A percentile compares a stretch with the other conserved stretches of the same genome.
phyloP scores from a whole-genome alignment of 2,797 vertebrate species.

The Yasuhikotakia modesta region DNA sequence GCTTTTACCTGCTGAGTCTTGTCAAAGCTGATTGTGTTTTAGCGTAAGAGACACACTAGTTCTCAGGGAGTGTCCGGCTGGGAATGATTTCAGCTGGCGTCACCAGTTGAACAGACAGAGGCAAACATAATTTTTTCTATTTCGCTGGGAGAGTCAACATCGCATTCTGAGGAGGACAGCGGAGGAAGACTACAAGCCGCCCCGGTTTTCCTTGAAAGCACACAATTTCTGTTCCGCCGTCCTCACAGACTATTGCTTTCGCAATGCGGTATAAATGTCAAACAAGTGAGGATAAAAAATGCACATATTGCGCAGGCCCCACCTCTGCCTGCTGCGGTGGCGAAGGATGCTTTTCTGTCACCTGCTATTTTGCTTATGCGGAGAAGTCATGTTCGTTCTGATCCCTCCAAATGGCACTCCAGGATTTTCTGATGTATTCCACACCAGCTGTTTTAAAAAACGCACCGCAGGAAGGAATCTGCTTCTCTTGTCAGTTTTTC shows the following conservation, averaged over 20 bases:
- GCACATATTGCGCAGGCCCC: background rate
- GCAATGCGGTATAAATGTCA: slow-evolving; percentile 8
- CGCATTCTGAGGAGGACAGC: slow-evolving; percentile 23
- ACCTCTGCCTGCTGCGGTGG: slow-evolving; percentile 6
- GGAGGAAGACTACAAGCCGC: background rate
- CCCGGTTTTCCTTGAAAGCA: slow-evolving; percentile 34
- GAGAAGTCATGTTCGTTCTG: slow-evolving; percentile 23
- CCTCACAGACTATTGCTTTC: background rate
- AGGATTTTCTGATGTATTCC: slow-evolving; percentile 33
- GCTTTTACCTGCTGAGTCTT: slow-evolving; percentile 44
- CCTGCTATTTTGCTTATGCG: slow-evolving; percentile 13
- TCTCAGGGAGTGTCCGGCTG: slow-evolving; percentile 36
- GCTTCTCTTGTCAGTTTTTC: slow-evolving; percentile 20
- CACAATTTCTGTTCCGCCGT: slow-evolving; percentile 31
- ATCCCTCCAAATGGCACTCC: slow-evolving; percentile 30
- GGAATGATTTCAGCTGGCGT: slow-evolving; percentile 55
- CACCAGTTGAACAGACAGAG: slow-evolving; percentile 46
- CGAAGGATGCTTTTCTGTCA: slow-evolving; percentile 39
- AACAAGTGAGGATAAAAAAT: background rate
- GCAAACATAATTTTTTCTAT: slow-evolving; percentile 46
- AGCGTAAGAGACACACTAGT: slow-evolving; percentile 18
- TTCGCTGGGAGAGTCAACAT: slow-evolving; percentile 30
- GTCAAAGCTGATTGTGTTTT: slow-evolving; percentile 50
- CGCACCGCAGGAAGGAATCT: slow-evolving; percentile 15
- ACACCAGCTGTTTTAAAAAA: slow-evolving; percentile 32